Conservation (phyloP, 2,888 invertebrate genomes). For the Sphaerophoria rueppellii region DNA sequence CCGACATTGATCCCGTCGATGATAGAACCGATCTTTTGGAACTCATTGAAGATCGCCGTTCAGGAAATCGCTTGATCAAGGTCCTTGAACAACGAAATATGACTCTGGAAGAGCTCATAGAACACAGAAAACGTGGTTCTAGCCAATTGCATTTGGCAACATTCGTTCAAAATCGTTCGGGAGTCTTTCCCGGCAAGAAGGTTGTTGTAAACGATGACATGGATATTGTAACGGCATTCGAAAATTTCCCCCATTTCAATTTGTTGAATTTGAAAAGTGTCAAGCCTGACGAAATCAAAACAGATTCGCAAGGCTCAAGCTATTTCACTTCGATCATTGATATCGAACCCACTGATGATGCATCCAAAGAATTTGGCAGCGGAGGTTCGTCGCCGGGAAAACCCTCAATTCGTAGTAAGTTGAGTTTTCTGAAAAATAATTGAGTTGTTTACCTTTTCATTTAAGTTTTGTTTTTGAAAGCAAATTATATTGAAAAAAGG, state of each 20-base stretch:
- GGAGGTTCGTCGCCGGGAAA: conserved; percentile 49
- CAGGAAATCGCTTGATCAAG: conserved; percentile 86
- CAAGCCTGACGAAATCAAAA: conserved; percentile 82
- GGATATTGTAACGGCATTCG: conserved; percentile 85
- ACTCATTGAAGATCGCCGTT: conserved; percentile 85
- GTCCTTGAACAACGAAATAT: conserved; percentile 90
- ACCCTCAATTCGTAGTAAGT: conserved; percentile 70
- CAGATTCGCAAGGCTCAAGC: conserved; percentile 83
- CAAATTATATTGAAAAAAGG: conserved; percentile 68
- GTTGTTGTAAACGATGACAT: conserved; percentile 83
- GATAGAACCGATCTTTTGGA: conserved; percentile 86
- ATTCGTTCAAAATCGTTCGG: conserved; percentile 84
- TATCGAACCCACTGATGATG: conserved; percentile 82
- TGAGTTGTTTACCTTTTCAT: conserved; percentile 36
- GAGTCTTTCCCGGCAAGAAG: conserved; percentile 82
- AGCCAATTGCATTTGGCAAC: conserved; percentile 90
- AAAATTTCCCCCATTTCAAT: conserved; percentile 83
- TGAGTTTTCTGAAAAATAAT: no score
- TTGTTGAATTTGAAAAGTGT: conserved; percentile 81
- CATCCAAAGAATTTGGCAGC: conserved; percentile 82
- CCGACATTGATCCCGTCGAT: conserved; percentile 78
- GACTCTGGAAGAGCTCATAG: conserved; percentile 90
- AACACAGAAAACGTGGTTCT: conserved; percentile 90
- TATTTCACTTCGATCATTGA: conserved; percentile 83
- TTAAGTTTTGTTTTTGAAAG: conserved; percentile 52